Evolutionary conservation across 37 sponge, comb jelly and placozoan species (phyloP).

Genomic region (Axinella damicornis): DNA sequence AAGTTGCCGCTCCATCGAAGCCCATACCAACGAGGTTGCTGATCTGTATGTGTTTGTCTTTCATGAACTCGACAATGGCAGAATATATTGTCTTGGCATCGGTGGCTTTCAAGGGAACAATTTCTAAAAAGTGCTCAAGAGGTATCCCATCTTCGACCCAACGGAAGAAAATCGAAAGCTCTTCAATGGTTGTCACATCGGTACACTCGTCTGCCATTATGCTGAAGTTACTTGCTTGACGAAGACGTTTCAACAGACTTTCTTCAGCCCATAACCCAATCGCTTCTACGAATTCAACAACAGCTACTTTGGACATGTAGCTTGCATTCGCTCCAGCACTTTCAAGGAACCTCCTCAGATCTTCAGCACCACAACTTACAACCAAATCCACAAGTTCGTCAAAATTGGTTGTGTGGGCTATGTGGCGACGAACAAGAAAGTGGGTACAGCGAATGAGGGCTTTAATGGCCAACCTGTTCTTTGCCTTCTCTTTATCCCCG

Average conservation of each 20-base stretch:
- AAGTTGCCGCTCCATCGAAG: conserved; percentile 51
- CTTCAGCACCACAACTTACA: conserved; percentile 70
- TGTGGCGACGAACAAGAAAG: conserved; percentile 66
- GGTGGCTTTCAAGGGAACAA: conserved; percentile 61
- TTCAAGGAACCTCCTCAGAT: conserved; percentile 60
- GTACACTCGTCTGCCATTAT: conserved; percentile 82
- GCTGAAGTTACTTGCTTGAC: conserved; percentile 50
- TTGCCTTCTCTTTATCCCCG: conserved; percentile 29
- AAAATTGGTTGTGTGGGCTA: conserved; percentile 75
- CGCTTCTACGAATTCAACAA: conserved; percentile 63
- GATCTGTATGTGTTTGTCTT: neutral
- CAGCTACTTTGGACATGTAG: conserved; percentile 72
- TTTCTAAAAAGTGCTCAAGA: conserved; percentile 77
- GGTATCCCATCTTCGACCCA: conserved; percentile 83
- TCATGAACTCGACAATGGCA: too few species aligned
- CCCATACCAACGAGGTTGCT: too few species aligned
- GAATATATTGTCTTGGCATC: conserved; percentile 56
- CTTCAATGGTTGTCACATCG: conserved; percentile 79
- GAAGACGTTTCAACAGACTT: conserved; percentile 59
- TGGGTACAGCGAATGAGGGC: conserved; percentile 68
- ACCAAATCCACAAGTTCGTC: conserved; percentile 69
- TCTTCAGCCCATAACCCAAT: conserved; percentile 70
- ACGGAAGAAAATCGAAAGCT: conserved; percentile 70
- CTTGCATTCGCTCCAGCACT: conserved; percentile 63
- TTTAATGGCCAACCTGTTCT: conserved; percentile 73